Evolutionary conservation across 2,797 vertebrate species (phyloP).

Genomic region (Manis crassicaudata): DNA sequence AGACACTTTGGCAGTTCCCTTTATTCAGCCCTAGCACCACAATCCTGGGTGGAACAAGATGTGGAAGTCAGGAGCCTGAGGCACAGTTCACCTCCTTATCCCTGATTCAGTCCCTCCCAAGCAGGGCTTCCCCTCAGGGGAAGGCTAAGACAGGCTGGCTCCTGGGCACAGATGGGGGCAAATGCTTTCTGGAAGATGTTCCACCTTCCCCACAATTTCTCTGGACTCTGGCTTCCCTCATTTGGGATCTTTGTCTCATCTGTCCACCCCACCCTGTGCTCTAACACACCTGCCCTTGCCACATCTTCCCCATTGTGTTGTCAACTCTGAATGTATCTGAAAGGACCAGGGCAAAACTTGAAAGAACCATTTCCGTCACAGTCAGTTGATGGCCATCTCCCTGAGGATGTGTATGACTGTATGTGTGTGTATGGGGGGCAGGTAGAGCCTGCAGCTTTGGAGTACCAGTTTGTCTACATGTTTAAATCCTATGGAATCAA

Average conservation of each 20-base stretch:
- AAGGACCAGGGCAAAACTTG: not conserved
- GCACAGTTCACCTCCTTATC: not conserved
- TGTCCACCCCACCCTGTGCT: not conserved
- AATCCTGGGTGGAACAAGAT: not conserved
- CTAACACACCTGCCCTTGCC: constrained; percentile 10
- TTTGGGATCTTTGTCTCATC: constrained; percentile 30
- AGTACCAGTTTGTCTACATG: not conserved
- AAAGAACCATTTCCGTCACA: constrained; percentile 20
- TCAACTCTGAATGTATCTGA: constrained; percentile 33
- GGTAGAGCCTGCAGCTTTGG: not conserved
- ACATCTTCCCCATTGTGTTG: not conserved
- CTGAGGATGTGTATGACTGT: not conserved
- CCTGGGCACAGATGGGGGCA: not conserved
- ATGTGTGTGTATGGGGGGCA: not conserved
- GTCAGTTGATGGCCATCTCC: not conserved
- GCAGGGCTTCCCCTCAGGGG: not conserved
- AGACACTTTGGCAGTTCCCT: constrained; percentile 1
- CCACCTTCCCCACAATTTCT: constrained; percentile 10
- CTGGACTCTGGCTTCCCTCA: constrained; percentile 39
- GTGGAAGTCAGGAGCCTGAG: not conserved
- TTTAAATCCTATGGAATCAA: constrained; percentile 38
- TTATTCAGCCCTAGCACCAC: not conserved
- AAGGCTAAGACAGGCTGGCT: not conserved
- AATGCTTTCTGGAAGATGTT: constrained; percentile 36
- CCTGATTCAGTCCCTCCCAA: not conserved